A percentile compares a stretch with the other conserved stretches of the same genome.
phyloP scores from a whole-genome alignment of 2,797 vertebrate species.

The Decapterus maruadsi region DNA sequence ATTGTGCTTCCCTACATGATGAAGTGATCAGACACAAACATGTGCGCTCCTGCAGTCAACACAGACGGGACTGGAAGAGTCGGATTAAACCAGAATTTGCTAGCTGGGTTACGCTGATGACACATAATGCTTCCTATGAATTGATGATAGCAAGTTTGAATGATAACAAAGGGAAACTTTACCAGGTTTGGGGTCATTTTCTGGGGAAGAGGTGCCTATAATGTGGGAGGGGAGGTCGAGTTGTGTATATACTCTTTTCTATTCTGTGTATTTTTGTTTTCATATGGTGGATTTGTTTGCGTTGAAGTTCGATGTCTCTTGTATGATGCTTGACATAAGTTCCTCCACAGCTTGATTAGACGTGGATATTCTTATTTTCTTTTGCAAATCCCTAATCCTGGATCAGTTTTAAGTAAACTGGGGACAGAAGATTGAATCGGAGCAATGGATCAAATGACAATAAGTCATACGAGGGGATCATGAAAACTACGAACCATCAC shows the following conservation, averaged over 20 bases:
- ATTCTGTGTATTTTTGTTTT: too few species aligned
- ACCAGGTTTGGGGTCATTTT: too few species aligned
- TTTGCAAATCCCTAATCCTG: conserved; percentile 72
- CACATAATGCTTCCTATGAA: too few species aligned
- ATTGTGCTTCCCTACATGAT: conserved; percentile 61
- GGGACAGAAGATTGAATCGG: conserved; percentile 48
- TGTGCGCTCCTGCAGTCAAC: conserved; percentile 35
- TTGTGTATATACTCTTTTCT: too few species aligned
- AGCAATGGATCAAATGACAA: conserved; percentile 39
- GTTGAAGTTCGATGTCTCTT: too few species aligned
- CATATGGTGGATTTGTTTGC: too few species aligned
- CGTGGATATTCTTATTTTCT: conserved; percentile 63
- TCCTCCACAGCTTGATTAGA: conserved; percentile 71
- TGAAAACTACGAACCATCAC: conserved; percentile 7
- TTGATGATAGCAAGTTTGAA: too few species aligned
- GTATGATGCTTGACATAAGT: not conserved
- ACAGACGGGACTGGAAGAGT: conserved; percentile 35
- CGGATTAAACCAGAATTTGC: too few species aligned
- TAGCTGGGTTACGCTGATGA: too few species aligned
- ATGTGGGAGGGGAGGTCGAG: too few species aligned
- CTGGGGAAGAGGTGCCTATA: too few species aligned
- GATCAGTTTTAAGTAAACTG: conserved; percentile 71
- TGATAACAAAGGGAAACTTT: too few species aligned
- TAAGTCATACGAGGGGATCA: conserved; percentile 9
- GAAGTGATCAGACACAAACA: conserved; percentile 56